Conservation (phyloP, 1,140 invertebrate species). For the Lucilia cuprina region DNA sequence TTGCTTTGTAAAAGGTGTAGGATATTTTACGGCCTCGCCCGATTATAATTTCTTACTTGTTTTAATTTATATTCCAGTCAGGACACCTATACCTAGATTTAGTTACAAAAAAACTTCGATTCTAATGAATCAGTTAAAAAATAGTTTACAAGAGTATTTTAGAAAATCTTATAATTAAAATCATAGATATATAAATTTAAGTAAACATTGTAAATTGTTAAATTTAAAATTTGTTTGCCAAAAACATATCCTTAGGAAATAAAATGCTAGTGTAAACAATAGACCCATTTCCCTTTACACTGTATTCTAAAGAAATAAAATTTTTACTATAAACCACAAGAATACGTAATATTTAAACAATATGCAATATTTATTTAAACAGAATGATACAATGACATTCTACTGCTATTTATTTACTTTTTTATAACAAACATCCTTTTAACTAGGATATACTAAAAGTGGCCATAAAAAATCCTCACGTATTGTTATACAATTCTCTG, state of each 20-base stretch:
- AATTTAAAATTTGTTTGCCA: too few species aligned
- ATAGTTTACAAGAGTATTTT: too few species aligned
- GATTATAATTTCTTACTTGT: too few species aligned
- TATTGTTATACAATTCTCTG: neutral
- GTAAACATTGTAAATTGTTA: too few species aligned
- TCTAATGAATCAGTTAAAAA: too few species aligned
- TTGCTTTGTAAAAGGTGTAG: too few species aligned
- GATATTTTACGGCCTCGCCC: too few species aligned
- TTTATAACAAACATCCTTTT: constrained; percentile 6
- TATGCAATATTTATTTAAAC: neutral
- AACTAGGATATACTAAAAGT: neutral
- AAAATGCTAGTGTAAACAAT: neutral
- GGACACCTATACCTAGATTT: too few species aligned
- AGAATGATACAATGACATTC: neutral
- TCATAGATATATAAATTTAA: too few species aligned
- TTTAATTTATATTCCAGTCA: too few species aligned
- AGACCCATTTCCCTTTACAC: neutral
- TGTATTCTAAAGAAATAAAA: neutral
- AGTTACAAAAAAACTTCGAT: too few species aligned
- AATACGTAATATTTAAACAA: neutral
- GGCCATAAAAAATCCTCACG: neutral
- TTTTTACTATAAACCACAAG: neutral
- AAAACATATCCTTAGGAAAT: neutral
- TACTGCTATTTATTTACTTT: neutral
- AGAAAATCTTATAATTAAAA: too few species aligned